phyloP scores from a whole-genome alignment of 2,888 invertebrate genomes.

The Eupeodes luniger region DNA sequence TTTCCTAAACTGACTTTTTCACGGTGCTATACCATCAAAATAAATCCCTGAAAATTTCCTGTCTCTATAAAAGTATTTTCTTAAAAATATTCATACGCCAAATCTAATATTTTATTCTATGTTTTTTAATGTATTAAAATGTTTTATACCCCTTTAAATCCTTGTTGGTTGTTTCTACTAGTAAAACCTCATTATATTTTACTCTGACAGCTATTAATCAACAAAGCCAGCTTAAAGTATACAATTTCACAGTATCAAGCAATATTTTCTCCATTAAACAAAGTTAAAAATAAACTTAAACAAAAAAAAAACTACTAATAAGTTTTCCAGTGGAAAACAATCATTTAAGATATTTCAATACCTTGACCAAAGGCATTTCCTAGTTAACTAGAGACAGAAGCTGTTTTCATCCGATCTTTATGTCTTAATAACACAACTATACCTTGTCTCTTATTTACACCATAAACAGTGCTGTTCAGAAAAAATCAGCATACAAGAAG shows the following conservation, averaged over 20 bases:
- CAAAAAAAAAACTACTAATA: neutral
- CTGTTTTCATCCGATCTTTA: slow-evolving; percentile 71
- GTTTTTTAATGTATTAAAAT: no score
- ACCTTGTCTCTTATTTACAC: slow-evolving; percentile 37
- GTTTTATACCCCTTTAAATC: no score
- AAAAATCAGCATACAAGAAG: no score
- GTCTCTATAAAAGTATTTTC: no score
- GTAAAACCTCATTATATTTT: no score
- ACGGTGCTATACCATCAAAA: no score
- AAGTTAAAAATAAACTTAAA: neutral
- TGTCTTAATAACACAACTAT: slow-evolving; percentile 67
- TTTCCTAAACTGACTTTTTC: no score
- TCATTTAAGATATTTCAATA: slow-evolving; percentile 8
- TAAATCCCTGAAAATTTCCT: no score
- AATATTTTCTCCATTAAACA: neutral
- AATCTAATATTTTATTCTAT: no score
- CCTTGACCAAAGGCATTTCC: slow-evolving; percentile 23
- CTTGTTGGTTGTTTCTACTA: no score
- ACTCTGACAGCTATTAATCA: no score
- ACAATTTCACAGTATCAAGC: neutral
- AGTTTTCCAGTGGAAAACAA: neutral
- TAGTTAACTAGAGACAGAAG: slow-evolving; percentile 46
- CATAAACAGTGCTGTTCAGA: neutral
- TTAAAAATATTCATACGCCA: no score
- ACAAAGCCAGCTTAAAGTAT: neutral